Evolutionary conservation across 2,888 invertebrate species (phyloP), one percentile per base, ranked within the genome.

Genomic region (Scaptodrosophila latifasciaeformis): DNA sequence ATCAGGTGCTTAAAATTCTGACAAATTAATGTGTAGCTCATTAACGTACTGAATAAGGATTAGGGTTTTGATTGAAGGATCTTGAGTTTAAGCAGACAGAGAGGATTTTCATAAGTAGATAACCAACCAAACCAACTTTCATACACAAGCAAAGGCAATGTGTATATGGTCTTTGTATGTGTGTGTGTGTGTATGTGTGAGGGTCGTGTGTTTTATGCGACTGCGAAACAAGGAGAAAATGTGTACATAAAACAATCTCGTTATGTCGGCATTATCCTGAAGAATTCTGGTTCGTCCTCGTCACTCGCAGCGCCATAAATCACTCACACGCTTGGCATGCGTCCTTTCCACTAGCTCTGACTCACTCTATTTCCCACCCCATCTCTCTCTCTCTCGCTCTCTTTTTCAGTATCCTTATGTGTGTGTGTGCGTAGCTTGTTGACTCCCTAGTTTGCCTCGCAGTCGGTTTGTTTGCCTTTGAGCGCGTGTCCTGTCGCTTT

Each of bases 231-330:
- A 65, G 59, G 65, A 65, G 65, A 68, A 72, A 74, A 76, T 68
- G 70, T 81, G 78, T 80, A 82, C 68, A 78, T 80, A 69, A 76
- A 81, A 82, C 83, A 83, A 80, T 83, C 83, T 82, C 82, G 82
- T 83, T 84, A 84, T 84, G 82, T 77, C 79, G 69, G 81, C 69
- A 83, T 83, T 82, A 83, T 84, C 79, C 83, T 82, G 67, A 83
- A 80, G 82, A 81, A 82, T 83, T 80, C 70, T 76, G 71, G 79
- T 83, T 83, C 84, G 81, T 84, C 80, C 83, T 82, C 83, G 83
- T 84, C 83, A 83, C 71, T 83, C 75, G 82, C 67, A 67, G 72
- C 67, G 77, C 84, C 78, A 83, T 83, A 84, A 83, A 83, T 83
- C 83, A 83, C 83, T 83, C 83, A 84, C 81, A 70, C 79, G 74